Evolutionary conservation across 2,113 vertebrate genomes (phyloP).

Genomic region (Puffinus mauretanicus): DNA sequence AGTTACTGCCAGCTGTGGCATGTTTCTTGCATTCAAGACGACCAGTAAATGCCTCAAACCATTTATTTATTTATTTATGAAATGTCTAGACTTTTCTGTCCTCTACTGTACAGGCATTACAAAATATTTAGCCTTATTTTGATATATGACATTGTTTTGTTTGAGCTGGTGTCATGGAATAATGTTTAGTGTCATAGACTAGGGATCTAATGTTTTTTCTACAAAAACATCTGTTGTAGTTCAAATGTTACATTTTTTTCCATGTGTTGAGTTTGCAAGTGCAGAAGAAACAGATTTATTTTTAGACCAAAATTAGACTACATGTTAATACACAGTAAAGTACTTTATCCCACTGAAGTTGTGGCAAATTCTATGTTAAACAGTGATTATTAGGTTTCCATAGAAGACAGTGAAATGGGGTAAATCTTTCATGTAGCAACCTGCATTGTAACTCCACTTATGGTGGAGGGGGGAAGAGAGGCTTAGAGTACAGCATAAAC

Average conservation of each 20-base stretch:
- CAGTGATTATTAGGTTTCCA: not conserved
- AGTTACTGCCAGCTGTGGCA: not conserved
- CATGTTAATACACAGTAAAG: not conserved
- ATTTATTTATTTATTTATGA: not conserved
- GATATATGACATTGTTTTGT: not conserved
- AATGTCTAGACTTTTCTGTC: not conserved
- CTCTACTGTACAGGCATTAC: not conserved
- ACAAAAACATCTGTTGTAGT: not conserved
- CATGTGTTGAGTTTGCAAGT: not conserved
- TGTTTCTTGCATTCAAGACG: not conserved
- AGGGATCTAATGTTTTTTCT: not conserved
- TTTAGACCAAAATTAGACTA: not conserved
- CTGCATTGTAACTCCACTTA: not conserved
- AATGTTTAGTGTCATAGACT: not conserved
- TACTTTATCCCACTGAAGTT: not conserved
- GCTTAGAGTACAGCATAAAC: not conserved
- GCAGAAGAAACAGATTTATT: not conserved
- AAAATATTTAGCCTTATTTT: slow-evolving; percentile 5
- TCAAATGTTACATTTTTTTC: not conserved
- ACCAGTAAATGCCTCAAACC: not conserved
- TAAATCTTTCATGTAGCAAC: not conserved
- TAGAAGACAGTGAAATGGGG: not conserved
- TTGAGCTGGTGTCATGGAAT: not conserved
- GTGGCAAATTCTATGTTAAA: not conserved
- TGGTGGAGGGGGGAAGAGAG: fast-evolving